A percentile compares a stretch with the other conserved stretches of the same genome.
These are phyloP conservation scores for Sceloporus undulatus DNA, from an alignment of 2,113 vertebrate genomes.

Conservation along the genomic window DNA sequence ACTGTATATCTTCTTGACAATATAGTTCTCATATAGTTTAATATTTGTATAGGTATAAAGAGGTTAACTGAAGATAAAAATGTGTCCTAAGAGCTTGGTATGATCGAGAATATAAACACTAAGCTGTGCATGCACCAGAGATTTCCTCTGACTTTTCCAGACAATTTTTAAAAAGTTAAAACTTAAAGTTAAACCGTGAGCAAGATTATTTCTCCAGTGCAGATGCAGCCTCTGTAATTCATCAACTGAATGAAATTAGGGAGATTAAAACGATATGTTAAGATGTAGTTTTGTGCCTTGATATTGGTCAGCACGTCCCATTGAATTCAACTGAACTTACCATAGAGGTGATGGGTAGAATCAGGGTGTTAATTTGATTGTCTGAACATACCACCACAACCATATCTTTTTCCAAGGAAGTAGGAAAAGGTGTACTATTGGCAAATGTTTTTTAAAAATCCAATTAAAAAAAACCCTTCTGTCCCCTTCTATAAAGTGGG, in stretches of 20 bases:
- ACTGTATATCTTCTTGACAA: background rate
- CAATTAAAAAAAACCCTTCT: background rate
- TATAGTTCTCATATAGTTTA: background rate
- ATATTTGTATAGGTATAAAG: background rate
- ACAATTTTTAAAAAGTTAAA: background rate
- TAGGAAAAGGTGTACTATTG: background rate
- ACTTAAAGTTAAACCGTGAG: too few species aligned
- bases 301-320: background rate
- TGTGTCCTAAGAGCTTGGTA: background rate
- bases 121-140: background rate
- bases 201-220: too few species aligned
- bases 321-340: background rate
- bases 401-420: background rate
- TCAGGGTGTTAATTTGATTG: background rate
- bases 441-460: background rate
- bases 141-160: background rate
- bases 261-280: background rate
- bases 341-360: background rate
- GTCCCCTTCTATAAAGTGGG: background rate
- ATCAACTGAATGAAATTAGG: background rate
- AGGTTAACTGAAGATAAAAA: background rate
- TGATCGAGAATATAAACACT: background rate
- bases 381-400: background rate
- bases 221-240: background rate
- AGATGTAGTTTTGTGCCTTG: background rate